These are phyloP conservation scores for Vanessa cardui DNA, from an alignment of 2,888 invertebrate species.

Conservation along the genomic window DNA sequence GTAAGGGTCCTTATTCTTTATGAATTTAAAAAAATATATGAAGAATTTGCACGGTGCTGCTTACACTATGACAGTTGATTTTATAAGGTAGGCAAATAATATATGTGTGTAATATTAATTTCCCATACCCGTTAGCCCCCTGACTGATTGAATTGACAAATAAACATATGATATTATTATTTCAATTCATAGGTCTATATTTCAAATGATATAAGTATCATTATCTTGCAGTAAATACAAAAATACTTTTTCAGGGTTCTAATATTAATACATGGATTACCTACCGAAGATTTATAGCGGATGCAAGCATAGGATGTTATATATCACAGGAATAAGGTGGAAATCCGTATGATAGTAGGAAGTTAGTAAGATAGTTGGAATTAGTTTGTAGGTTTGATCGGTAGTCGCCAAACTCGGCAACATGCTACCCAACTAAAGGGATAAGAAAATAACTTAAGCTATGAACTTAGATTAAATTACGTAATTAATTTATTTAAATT, in stretches of 20 bases:
- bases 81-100: too few relatives aligned
- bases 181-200: too few relatives aligned
- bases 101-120: too few relatives aligned
- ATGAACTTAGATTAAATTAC: conserved; percentile 28
- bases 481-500: neutral
- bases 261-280: conserved; percentile 33
- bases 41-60: too few relatives aligned
- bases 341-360: conserved; percentile 38
- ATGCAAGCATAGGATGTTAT: conserved; percentile 32
- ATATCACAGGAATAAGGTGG: conserved; percentile 32
- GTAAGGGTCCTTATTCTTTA: too few relatives aligned
- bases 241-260: neutral
- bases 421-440: conserved; percentile 49
- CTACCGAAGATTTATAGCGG: conserved; percentile 24
- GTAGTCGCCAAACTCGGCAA: conserved; percentile 50
- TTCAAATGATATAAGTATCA: too few relatives aligned
- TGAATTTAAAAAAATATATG: too few relatives aligned
- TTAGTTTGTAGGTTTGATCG: conserved; percentile 54
- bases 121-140: too few relatives aligned
- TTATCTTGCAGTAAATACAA: too few relatives aligned
- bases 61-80: too few relatives aligned
- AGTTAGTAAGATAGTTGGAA: conserved; percentile 45
- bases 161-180: too few relatives aligned
- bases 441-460: conserved; percentile 35
- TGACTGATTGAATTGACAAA: too few relatives aligned